Conservation (phyloP, 23 tunicate genomes). For the Halocynthia roretzi region DNA sequence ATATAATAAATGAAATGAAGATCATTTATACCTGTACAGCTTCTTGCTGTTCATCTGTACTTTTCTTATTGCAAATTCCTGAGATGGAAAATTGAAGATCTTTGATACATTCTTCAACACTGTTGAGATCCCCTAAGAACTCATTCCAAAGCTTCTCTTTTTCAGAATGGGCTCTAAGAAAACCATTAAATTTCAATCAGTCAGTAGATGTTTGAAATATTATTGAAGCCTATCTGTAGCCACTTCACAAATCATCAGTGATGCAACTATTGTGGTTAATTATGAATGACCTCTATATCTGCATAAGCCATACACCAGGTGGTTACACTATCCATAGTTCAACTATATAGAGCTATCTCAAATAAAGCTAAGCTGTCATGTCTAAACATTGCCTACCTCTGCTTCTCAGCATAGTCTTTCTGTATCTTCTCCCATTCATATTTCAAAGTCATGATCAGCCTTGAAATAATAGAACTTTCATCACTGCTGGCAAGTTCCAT, state of each 20-base stretch:
- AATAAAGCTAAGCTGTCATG: background rate
- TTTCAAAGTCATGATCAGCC: constrained; percentile 19
- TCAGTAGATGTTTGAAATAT: background rate
- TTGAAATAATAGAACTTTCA: constrained; percentile 4
- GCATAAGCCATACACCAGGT: too few relatives aligned
- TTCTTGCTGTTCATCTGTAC: constrained; percentile 26
- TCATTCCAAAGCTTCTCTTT: constrained; percentile 27
- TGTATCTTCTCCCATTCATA: constrained; percentile 29
- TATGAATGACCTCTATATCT: too few relatives aligned
- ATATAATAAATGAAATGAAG: background rate
- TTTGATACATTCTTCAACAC: constrained; percentile 4
- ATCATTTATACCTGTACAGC: constrained; percentile 9
- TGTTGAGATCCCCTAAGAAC: constrained; percentile 3
- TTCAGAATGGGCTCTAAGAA: constrained; percentile 18
- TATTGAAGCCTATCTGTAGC: background rate
- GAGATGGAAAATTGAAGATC: background rate
- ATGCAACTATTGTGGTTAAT: too few relatives aligned
- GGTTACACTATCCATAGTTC: too few relatives aligned
- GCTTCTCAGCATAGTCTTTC: constrained; percentile 15
- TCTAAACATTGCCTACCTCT: background rate
- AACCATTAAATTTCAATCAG: background rate
- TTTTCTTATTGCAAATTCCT: constrained; percentile 1
- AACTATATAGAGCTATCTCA: too few relatives aligned
- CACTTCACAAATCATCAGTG: too few relatives aligned
- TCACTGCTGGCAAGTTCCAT: constrained; percentile 25